Evolutionary conservation across 2,113 vertebrate species (phyloP), one percentile per base, ranked within the genome.

Genomic region (Orientallactaga bullata): DNA sequence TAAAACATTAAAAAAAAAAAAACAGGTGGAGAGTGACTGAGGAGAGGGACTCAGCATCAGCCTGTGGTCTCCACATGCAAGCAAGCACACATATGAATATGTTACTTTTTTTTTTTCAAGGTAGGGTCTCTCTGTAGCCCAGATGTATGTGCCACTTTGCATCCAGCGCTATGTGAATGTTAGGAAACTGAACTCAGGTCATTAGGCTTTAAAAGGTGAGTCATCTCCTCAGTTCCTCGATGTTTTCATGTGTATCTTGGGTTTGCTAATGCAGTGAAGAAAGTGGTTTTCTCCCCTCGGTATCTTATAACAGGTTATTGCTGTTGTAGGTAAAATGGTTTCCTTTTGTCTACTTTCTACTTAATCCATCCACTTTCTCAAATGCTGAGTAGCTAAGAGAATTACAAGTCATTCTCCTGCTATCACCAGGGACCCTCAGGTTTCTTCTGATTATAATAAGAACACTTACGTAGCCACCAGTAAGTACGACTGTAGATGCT

Each of bases 301-400:
- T 18, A 42, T 80, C 55, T 80, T 85, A 65, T 88, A 39, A n/a
- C 66, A 72, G 68, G 47, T 65, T 80, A 28, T 15, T 78, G 20
- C 7, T 37, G 37, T 35, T 42, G 0, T 23, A 69, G 37, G 28
- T 58, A 72, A 85, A 80, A 23, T 32, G 30, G 11, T 23, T 82
- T 17, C 24, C 20, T 73, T 88, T 76, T 78, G 55, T 78, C 51
- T 80, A 0, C 51, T 93, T 86, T 60, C 28, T 47, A 28, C 60
- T 73, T 79, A 51, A 76, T 71, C 76, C n/a, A 47, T 11, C 58
- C 17, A 26, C 63, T 87, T 93, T 76, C 74, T 55, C 71, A 91
- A 89, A 51, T 30, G 32, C 30, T 88, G 39, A 85, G 77, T 47
- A 89, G 66, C 30, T 61, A 69, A 74, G 65, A 88, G 65, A 81